Evolutionary conservation across 2,797 vertebrate genomes (phyloP).

Genomic region (Phrynocephalus guinanensis): DNA sequence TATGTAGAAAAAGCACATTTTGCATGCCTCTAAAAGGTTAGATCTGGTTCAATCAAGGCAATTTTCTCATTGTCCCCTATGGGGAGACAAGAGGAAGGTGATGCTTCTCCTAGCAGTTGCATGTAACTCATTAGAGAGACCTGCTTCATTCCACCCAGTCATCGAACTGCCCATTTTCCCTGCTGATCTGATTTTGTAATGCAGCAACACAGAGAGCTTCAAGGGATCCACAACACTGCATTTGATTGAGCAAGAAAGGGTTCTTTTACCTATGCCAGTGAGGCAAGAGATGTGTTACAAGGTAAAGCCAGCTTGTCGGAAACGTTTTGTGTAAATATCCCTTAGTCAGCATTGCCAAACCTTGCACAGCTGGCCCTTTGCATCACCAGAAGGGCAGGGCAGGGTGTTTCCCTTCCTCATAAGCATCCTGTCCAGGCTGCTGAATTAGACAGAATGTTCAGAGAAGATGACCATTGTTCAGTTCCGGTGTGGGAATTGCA

Average conservation of each 20-base stretch:
- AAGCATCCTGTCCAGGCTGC: conserved; percentile 47
- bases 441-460: conserved; percentile 49
- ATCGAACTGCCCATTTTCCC: neutral
- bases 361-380: conserved; percentile 19
- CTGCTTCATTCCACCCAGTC: neutral
- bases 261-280: neutral
- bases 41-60: neutral
- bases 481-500: conserved; percentile 21
- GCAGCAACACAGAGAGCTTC: too few relatives aligned
- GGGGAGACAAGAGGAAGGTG: neutral
- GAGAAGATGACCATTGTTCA: rapidly evolving
- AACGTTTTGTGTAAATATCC: conserved; percentile 29
- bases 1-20: too few relatives aligned
- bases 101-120: neutral
- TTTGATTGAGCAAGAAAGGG: neutral
- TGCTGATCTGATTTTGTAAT: too few relatives aligned
- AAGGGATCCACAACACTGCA: conserved; percentile 25
- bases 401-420: conserved; percentile 67
- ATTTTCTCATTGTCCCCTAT: neutral
- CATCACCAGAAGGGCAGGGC: conserved; percentile 50
- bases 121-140: neutral
- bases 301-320: conserved; percentile 27
- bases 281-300: neutral
- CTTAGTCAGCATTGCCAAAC: neutral
- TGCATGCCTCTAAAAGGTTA: too few relatives aligned